Percentiles rank a stretch among this genome's conserved stretches.
Conservation (phyloP, 2,888 invertebrate species). For the Aethes cnicana region DNA sequence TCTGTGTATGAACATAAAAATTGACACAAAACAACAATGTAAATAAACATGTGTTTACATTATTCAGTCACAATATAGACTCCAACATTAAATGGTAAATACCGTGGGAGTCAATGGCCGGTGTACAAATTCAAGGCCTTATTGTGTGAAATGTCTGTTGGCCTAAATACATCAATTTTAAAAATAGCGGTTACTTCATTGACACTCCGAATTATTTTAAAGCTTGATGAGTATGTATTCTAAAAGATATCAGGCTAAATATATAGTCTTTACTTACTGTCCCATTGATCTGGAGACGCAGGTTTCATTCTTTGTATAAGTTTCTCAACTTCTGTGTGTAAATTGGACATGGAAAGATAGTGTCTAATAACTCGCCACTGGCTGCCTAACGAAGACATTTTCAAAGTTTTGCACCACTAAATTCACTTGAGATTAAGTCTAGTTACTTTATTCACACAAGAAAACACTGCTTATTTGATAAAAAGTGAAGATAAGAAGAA, state of each 20-base stretch:
- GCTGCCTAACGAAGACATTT: slow-evolving; percentile 69
- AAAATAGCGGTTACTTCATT: neutral
- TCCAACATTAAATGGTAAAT: neutral
- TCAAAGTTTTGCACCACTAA: slow-evolving; percentile 17
- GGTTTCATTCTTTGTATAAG: slow-evolving; percentile 64
- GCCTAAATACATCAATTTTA: slow-evolving; percentile 10
- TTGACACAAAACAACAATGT: too few relatives aligned
- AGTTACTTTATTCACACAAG: slow-evolving; percentile 1
- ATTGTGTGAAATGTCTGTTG: slow-evolving; percentile 3
- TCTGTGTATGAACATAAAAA: too few relatives aligned
- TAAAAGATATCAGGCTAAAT: neutral
- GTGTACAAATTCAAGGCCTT: neutral
- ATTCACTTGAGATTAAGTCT: slow-evolving; percentile 5
- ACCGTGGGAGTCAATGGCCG: neutral
- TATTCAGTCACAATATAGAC: too few relatives aligned
- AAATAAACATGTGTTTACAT: too few relatives aligned
- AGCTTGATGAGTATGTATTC: too few relatives aligned
- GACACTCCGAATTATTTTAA: too few relatives aligned
- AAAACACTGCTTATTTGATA: slow-evolving; percentile 8
- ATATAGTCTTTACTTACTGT: slow-evolving; percentile 56
- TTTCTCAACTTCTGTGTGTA: slow-evolving; percentile 67
- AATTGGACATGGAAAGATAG: slow-evolving; percentile 62
- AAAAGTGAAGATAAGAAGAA: slow-evolving; percentile 8
- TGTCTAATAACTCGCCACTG: slow-evolving; percentile 73
- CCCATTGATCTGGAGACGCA: slow-evolving; percentile 67